Percentiles rank a stretch among this genome's conserved stretches.
These are phyloP conservation scores for Toxonevra muliebris DNA, from an alignment of 2,888 invertebrate genomes.

Conservation along the genomic window DNA sequence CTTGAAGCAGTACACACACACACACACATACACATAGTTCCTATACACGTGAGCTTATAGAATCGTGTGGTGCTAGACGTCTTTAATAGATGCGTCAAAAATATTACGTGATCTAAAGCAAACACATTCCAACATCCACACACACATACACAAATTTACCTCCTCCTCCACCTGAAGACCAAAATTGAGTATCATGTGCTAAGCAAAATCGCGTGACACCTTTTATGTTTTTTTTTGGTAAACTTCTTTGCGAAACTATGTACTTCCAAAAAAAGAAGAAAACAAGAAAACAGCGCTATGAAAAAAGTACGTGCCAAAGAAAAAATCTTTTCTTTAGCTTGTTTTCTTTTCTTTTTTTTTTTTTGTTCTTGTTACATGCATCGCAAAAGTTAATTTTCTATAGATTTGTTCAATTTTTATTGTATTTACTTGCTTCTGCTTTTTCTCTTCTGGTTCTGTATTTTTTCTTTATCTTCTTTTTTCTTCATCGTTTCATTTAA, in stretches of 20 bases:
- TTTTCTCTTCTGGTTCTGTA: too few species aligned
- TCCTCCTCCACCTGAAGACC: not conserved
- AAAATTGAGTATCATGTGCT: not conserved
- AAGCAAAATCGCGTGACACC: constrained; percentile 1
- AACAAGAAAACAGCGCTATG: too few species aligned
- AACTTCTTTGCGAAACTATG: not conserved
- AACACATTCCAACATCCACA: not conserved
- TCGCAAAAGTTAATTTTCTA: not conserved
- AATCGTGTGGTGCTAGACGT: not conserved
- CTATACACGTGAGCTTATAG: too few species aligned
- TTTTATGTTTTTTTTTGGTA: not conserved
- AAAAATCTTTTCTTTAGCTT: not conserved
- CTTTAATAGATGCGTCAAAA: constrained; percentile 5
- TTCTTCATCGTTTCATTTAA: too few species aligned
- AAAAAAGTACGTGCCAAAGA: not conserved
- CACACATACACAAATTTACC: constrained; percentile 7
- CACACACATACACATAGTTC: too few species aligned
- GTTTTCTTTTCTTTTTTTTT: not conserved
- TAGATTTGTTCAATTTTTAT: not conserved
- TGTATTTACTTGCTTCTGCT: too few species aligned
- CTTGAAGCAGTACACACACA: too few species aligned
- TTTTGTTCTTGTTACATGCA: not conserved
- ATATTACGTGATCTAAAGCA: not conserved
- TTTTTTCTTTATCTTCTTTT: too few species aligned
- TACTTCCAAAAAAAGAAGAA: too few species aligned